These are phyloP conservation scores for Rhipidura dahli DNA, from an alignment of 2,113 vertebrate species.

Conservation along the genomic window DNA sequence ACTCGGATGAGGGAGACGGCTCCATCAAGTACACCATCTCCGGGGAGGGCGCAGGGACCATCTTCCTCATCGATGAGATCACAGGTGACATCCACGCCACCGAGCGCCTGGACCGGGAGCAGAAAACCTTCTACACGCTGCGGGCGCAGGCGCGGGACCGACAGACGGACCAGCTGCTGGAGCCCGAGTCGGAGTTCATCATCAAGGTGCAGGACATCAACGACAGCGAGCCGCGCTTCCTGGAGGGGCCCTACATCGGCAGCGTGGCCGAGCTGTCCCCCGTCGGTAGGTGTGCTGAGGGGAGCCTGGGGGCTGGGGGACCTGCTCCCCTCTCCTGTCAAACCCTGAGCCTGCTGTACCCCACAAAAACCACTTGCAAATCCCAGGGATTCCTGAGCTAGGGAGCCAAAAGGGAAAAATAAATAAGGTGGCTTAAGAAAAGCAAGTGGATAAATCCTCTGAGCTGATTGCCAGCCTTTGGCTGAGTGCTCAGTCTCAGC, in stretches of 20 bases:
- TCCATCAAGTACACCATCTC: constrained; percentile 99
- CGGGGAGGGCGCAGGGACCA: constrained; percentile 91
- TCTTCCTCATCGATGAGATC: constrained; percentile 96
- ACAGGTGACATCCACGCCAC: constrained; percentile 97
- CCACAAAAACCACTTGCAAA: background rate
- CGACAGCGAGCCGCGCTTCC: constrained; percentile 95
- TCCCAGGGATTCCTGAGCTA: constrained; percentile 3
- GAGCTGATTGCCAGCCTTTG: constrained; percentile 43
- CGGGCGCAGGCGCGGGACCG: constrained; percentile 89
- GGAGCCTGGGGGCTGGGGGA: background rate
- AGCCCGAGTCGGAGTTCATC: constrained; percentile 96
- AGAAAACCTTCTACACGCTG: constrained; percentile 95
- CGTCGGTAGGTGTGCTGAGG: constrained; percentile 78
- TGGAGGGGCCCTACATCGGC: constrained; percentile 94
- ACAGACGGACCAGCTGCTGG: constrained; percentile 85
- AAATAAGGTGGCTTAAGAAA: constrained; percentile 62
- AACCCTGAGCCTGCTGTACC: background rate
- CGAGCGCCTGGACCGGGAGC: constrained; percentile 90
- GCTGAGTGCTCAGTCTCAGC: constrained; percentile 29
- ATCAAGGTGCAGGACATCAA: constrained; percentile 99
- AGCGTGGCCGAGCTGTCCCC: constrained; percentile 95
- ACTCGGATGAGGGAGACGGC: constrained; percentile 93
- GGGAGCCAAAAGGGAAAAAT: constrained; percentile 22
- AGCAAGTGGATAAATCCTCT: constrained; percentile 64
- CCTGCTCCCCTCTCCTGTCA: accelerated